Conservation (phyloP, 2,888 invertebrate species). For the Acanthacorydalis orientalis region DNA sequence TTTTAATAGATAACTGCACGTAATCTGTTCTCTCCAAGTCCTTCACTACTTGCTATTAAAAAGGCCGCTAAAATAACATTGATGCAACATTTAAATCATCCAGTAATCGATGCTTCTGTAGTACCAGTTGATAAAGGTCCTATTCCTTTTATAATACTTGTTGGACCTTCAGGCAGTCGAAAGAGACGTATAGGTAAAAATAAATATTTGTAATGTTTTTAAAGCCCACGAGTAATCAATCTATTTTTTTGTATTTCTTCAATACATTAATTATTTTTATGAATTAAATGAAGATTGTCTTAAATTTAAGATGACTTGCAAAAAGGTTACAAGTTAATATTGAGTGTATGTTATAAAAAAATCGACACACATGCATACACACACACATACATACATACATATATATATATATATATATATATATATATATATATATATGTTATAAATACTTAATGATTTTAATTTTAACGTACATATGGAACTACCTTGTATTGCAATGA, state of each 20-base stretch:
- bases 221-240: background rate
- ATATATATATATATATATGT: too few species aligned
- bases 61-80: conserved; percentile 18
- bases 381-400: too few species aligned
- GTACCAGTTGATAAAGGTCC: conserved; percentile 20
- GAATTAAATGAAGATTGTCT: too few species aligned
- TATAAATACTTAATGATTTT: too few species aligned
- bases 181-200: conserved; percentile 13
- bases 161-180: conserved; percentile 24
- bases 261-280: background rate
- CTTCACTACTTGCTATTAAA: conserved; percentile 17
- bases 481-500: too few species aligned
- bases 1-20: conserved; percentile 17
- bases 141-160: conserved; percentile 24
- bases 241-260: background rate
- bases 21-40: conserved; percentile 17
- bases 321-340: too few species aligned
- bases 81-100: conserved; percentile 20
- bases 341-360: too few species aligned
- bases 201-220: background rate
- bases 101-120: conserved; percentile 19
- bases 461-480: too few species aligned
- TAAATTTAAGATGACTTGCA: too few species aligned
- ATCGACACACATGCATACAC: too few species aligned
- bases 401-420: too few species aligned